Evolutionary conservation across 2,797 vertebrate genomes (phyloP).

Genomic region (Sebastes kiyomatsui): DNA sequence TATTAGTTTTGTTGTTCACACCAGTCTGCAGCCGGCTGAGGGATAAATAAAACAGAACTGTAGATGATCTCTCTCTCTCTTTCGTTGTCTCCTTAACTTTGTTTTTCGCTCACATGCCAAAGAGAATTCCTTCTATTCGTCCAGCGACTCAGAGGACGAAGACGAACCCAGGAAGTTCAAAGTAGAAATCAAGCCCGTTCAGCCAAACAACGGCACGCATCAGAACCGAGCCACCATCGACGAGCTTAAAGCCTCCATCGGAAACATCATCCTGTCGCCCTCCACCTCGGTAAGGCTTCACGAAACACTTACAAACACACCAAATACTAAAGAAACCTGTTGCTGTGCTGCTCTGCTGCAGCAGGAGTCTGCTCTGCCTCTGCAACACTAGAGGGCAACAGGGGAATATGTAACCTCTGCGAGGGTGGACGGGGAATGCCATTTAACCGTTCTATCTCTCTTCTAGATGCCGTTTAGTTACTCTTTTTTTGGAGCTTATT

Average conservation of each 20-base stretch:
- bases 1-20: neutral
- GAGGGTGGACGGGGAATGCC: neutral
- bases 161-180: constrained; percentile 94
- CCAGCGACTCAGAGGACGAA: constrained; percentile 95
- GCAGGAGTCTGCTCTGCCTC: neutral
- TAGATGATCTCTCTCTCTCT: neutral
- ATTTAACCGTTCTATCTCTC: neutral
- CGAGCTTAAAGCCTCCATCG: constrained; percentile 95
- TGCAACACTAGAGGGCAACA: constrained; percentile 79
- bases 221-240: constrained; percentile 91
- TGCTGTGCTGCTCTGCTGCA: constrained; percentile 10
- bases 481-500: constrained; percentile 30
- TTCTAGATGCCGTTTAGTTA: constrained; percentile 7
- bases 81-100: constrained; percentile 60
- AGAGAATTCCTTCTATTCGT: constrained; percentile 96
- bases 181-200: constrained; percentile 95
- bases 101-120: constrained; percentile 89
- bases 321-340: constrained; percentile 9
- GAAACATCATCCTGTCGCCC: constrained; percentile 93
- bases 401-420: constrained; percentile 32
- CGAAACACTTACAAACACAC: neutral
- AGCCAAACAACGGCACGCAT: constrained; percentile 89
- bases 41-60: neutral
- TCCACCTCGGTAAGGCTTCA: constrained; percentile 85
- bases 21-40: neutral